Evolutionary conservation across 2,797 vertebrate species (phyloP).

Genomic region (Columba guinea): DNA sequence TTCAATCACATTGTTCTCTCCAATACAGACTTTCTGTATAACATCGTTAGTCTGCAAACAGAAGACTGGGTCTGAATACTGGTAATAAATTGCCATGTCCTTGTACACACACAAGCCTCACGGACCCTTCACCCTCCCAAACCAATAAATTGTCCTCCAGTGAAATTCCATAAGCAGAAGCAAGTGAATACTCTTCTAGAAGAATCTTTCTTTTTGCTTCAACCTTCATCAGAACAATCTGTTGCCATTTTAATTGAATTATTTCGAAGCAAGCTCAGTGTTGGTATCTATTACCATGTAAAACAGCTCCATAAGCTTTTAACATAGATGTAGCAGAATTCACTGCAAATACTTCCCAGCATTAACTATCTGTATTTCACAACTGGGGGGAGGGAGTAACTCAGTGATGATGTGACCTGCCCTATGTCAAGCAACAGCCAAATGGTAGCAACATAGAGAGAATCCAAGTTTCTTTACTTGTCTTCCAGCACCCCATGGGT

Average conservation of each 20-base stretch:
- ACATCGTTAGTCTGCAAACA: constrained; percentile 81
- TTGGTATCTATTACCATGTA: not conserved
- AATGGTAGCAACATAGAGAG: not conserved
- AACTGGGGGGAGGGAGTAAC: not conserved
- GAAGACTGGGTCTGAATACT: not conserved
- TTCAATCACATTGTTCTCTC: constrained; percentile 89
- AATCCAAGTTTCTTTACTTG: not conserved
- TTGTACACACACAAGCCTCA: not conserved
- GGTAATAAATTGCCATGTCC: not conserved
- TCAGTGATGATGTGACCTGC: not conserved
- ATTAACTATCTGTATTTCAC: not conserved
- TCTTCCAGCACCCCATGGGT: not conserved
- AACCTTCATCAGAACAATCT: not conserved
- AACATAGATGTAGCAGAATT: not conserved
- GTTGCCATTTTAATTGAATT: not conserved
- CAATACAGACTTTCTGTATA: constrained; percentile 90
- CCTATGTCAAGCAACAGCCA: not conserved
- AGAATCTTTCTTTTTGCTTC: not conserved
- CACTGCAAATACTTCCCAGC: not conserved
- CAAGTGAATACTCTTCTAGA: not conserved
- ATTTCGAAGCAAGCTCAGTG: not conserved
- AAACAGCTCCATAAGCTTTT: not conserved
- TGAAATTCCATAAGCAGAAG: not conserved
- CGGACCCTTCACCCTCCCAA: not conserved
- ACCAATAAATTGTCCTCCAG: not conserved